Evolutionary conservation across 2,113 vertebrate genomes (phyloP), one percentile per base, ranked within the genome.

Genomic region (Struthio camelus): DNA sequence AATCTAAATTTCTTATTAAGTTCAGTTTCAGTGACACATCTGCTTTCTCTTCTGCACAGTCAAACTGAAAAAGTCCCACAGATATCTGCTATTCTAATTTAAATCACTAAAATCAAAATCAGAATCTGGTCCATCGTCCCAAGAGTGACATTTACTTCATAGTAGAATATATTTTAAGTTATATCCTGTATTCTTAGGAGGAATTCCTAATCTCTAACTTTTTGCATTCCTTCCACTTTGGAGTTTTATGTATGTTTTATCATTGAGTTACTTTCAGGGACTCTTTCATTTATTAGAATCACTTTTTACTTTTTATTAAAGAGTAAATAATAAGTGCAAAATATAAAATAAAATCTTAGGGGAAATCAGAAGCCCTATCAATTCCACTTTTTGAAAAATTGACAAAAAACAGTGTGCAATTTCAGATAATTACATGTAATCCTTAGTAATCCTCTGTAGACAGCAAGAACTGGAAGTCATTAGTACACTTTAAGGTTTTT

Each of bases 381-480:
- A 93, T 97, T 97, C 64, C 38, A 86, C 54, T 96, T 90, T 83
- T 93, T 5, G 89, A 87, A 89, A 64, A 94, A 86, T 14, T 93
- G 94, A 85, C 61, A 78, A 94, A 95, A 96, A 67, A 0, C 83
- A 84, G 91, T 95, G 90, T 96, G 91, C 95, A 91, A 89, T 96
- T 97, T 96, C 90, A 97, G 91, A 95, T 97, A 98, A 98, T 96
- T 96, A 95, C 91, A 90, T 96, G 96, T 98, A 97, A 97, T 97
- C 97, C 97, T 89, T 93, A 81, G 85, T 97, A 97, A 97, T 97
- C 92, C 85, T 97, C 77, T 1, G 0, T 61, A 93, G 92, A 92
- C 62, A 96, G 77, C 66, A 1, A 94, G 93, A 97, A 94, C 72
- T 91, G 84, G 62, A 82, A 93, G 83, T 94, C 88, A 94, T 93